Evolutionary conservation across 2,797 vertebrate genomes (phyloP).

Genomic region (Oreochromis mossambicus): DNA sequence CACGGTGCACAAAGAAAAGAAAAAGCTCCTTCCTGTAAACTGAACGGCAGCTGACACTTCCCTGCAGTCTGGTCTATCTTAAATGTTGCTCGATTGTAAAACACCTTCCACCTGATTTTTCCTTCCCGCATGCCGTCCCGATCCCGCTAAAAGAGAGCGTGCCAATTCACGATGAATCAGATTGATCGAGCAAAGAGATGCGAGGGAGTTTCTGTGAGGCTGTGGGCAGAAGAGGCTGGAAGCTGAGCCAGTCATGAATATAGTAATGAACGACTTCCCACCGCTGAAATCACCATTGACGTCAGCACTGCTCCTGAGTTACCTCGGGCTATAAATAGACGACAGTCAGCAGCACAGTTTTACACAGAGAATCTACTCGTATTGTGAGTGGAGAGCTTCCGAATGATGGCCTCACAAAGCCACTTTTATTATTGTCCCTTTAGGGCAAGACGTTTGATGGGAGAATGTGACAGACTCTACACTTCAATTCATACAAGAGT

Average conservation of each 20-base stretch:
- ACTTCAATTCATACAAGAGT: background rate
- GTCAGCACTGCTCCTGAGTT: constrained; percentile 28
- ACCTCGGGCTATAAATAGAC: constrained; percentile 27
- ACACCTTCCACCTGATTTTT: constrained; percentile 2
- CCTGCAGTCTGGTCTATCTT: constrained; percentile 31
- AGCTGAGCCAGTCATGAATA: constrained; percentile 18
- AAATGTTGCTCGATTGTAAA: constrained; percentile 35
- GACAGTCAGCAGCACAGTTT: background rate
- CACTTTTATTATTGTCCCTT: background rate
- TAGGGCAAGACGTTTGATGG: background rate
- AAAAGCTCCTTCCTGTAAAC: constrained; percentile 1
- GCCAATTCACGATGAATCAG: constrained; percentile 15
- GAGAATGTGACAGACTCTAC: background rate
- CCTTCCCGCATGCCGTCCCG: constrained; percentile 26
- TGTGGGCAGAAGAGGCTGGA: background rate
- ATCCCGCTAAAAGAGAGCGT: constrained; percentile 21
- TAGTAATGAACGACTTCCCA: constrained; percentile 18
- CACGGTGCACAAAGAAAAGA: constrained; percentile 1
- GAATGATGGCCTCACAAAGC: background rate
- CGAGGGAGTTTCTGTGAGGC: background rate
- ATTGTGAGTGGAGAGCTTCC: background rate
- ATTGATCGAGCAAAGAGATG: background rate
- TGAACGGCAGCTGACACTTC: constrained; percentile 40
- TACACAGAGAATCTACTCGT: background rate
- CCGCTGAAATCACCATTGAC: constrained; percentile 29